Conservation (phyloP, 2,888 invertebrate genomes). For the Apamea anceps region DNA sequence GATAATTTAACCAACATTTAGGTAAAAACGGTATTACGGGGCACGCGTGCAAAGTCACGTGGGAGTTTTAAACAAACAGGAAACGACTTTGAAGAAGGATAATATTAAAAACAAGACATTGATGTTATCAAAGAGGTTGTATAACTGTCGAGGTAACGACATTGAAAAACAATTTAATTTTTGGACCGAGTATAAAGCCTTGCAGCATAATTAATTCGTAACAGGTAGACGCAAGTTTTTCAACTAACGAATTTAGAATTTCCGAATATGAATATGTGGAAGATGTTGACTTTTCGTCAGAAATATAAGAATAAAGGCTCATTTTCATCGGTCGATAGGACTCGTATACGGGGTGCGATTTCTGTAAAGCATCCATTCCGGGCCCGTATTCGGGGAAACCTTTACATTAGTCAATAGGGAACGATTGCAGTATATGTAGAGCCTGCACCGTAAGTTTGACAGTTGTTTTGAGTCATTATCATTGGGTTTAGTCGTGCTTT, state of each 20-base stretch:
- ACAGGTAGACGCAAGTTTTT: neutral
- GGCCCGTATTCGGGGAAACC: too few species aligned
- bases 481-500: neutral
- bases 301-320: neutral
- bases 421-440: neutral
- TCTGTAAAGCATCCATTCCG: too few species aligned
- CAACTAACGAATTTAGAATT: neutral
- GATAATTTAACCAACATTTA: neutral
- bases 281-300: neutral
- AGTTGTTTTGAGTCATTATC: neutral
- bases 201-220: neutral
- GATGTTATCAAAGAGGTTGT: neutral
- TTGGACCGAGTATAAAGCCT: neutral
- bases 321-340: too few species aligned
- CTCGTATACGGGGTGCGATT: too few species aligned
- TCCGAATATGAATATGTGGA: neutral
- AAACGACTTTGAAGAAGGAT: slow-evolving; percentile 18
- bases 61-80: slow-evolving; percentile 9
- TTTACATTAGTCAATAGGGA: neutral
- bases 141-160: slow-evolving; percentile 1
- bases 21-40: neutral
- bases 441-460: neutral
- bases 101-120: slow-evolving; percentile 13
- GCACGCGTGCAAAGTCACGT: neutral
- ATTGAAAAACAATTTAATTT: slow-evolving; percentile 7